Evolutionary conservation across 2,888 invertebrate species (phyloP).

Genomic region (Drosophila flavopinicola): DNA sequence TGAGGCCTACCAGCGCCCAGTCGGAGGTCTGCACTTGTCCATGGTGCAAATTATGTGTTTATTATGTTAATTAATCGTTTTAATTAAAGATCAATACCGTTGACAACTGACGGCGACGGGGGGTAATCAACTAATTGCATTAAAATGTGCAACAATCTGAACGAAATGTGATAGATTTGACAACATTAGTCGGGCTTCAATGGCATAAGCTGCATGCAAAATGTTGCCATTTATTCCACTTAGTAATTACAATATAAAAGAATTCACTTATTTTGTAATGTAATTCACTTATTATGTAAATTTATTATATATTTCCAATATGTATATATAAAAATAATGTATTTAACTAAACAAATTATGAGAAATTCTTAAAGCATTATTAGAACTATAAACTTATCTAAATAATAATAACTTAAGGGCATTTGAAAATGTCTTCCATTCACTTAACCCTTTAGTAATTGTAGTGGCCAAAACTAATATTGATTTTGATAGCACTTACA

Average conservation of each 20-base stretch:
- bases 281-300: too few relatives aligned
- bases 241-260: too few relatives aligned
- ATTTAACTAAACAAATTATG: too few relatives aligned
- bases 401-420: too few relatives aligned
- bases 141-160: slow-evolving; percentile 21
- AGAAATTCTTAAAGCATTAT: too few relatives aligned
- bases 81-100: slow-evolving; percentile 71
- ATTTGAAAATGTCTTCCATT: too few relatives aligned
- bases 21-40: slow-evolving; percentile 58
- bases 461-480: background rate
- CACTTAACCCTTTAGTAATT: background rate
- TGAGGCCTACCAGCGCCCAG: slow-evolving; percentile 48
- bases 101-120: slow-evolving; percentile 37
- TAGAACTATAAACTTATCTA: too few relatives aligned
- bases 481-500: slow-evolving; percentile 9
- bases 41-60: slow-evolving; percentile 63
- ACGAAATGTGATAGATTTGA: slow-evolving; percentile 22
- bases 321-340: too few relatives aligned
- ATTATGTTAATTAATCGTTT: slow-evolving; percentile 76
- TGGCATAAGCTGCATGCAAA: background rate
- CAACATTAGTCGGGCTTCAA: slow-evolving; percentile 17
- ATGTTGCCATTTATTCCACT: too few relatives aligned
- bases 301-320: too few relatives aligned
- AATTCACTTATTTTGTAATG: too few relatives aligned
- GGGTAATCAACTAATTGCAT: slow-evolving; percentile 35